phyloP scores from a whole-genome alignment of 2,113 vertebrate genomes.

The Aviceda subcristata region DNA sequence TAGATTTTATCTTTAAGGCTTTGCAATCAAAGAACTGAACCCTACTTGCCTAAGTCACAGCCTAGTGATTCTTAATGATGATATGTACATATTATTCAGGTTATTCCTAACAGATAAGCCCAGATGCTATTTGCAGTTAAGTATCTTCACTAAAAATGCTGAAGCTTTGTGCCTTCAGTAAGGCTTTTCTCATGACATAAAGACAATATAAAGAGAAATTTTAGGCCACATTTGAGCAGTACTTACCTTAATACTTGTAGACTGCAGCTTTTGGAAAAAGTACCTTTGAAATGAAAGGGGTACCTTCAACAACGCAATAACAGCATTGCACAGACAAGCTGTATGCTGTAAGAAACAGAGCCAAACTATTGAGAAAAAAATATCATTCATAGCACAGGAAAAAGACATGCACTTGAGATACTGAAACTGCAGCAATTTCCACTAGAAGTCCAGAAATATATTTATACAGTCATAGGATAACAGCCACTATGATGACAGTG shows the following conservation, averaged over 20 bases:
- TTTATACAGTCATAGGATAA: background rate
- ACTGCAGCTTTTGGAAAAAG: conserved; percentile 98
- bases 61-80: background rate
- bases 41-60: background rate
- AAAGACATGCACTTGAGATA: background rate
- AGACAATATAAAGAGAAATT: background rate
- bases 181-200: background rate
- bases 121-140: background rate
- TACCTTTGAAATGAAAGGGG: conserved; percentile 97
- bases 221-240: background rate
- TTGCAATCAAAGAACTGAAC: background rate
- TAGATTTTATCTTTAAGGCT: background rate
- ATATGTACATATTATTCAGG: background rate
- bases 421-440: background rate
- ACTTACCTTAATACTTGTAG: conserved; percentile 95
- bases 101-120: background rate
- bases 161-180: background rate
- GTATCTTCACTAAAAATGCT: background rate
- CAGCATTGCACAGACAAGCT: conserved; percentile 90
- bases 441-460: background rate
- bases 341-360: conserved; percentile 83
- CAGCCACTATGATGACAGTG: background rate
- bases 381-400: background rate
- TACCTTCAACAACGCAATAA: conserved; percentile 93
- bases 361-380: background rate